Evolutionary conservation across 2,888 invertebrate genomes (phyloP), one percentile per base, ranked within the genome.

Genomic region (Heliconius erato): DNA sequence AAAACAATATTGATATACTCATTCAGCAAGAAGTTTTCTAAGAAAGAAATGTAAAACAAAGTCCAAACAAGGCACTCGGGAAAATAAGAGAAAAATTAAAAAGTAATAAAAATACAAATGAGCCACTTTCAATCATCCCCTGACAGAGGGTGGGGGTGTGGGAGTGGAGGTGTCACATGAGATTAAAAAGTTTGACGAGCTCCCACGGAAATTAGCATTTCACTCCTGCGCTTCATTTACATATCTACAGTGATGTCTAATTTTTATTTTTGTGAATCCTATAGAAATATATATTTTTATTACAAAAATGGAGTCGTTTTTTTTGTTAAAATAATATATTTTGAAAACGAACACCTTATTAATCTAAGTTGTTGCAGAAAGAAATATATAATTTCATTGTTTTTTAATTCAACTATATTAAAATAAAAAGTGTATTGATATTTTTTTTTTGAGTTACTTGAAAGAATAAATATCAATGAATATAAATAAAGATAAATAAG

Each of bases 121-220:
- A 95, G 95, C 88, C 91, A 91, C 92, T 93, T 94, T 96, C 95
- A 94, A 96, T 96, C 95, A 96, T 95, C 93, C 92, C 91, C 92
- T 92, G 94, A 93, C 94, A 93, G 91, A 88, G 84, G 84, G 83
- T 85, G 86, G 87, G 87, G 88, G 88, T 86, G 83, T 85, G 86
- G 87, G 87, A 88, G 88, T 86, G 84, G 88, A 89, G 91, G 92
- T 93, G 95, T 95, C 95, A 96, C 95, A 95, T 94, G 95, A 96
- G 95, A 96, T 96, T 96, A 96, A 96, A 96, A 96, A 96, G 94
- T 96, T 96, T 92, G 92, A 91, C 93, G 91, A 88, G 89, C 92
- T 95, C 95, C 93, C 95, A 95, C 95, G 95, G 91, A 95, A 95
- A 95, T 96, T 95, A 95, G 94, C 95, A 95, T 96, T 95, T 94